These are phyloP conservation scores for Poeciliopsis retropinna DNA, from an alignment of 2,113 vertebrate species.

Conservation along the genomic window DNA sequence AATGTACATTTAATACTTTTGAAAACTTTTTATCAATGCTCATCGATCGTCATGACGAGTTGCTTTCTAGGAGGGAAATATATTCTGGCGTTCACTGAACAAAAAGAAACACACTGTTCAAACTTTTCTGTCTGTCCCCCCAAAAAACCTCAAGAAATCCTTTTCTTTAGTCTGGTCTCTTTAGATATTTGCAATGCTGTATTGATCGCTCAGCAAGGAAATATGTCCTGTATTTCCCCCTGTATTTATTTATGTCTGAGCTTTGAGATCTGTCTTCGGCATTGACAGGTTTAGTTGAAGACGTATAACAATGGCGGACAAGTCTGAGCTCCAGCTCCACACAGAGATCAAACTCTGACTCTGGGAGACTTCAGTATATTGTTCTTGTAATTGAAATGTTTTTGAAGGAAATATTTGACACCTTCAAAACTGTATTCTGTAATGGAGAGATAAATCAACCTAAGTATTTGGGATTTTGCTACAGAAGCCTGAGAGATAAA, in stretches of 20 bases:
- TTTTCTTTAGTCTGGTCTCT: constrained; percentile 28
- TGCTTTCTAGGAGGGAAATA: not conserved
- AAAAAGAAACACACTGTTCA: constrained; percentile 10
- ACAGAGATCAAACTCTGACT: constrained; percentile 14
- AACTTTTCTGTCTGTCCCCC: not conserved
- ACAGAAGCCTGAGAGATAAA: constrained; percentile 3
- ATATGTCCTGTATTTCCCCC: constrained; percentile 27
- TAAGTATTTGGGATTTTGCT: not conserved
- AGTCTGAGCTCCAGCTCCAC: constrained; percentile 1
- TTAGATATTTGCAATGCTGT: constrained; percentile 36
- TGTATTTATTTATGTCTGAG: constrained; percentile 19
- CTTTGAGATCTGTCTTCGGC: constrained; percentile 28
- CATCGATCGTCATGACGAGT: constrained; percentile 1
- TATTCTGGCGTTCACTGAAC: not conserved
- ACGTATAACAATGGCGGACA: constrained; percentile 25
- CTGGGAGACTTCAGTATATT: constrained; percentile 9
- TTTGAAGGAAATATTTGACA: not conserved
- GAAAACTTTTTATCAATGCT: not conserved
- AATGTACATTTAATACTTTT: constrained; percentile 1
- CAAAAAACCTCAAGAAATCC: constrained; percentile 22
- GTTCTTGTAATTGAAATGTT: constrained; percentile 38
- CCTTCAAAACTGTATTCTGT: constrained; percentile 10
- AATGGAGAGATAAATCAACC: not conserved
- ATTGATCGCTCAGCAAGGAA: constrained; percentile 48
- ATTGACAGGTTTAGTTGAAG: constrained; percentile 40